Base-by-base conservation (phyloP, 2,797 vertebrate genomes). In the Melanotaenia parkinsoni region DNA sequence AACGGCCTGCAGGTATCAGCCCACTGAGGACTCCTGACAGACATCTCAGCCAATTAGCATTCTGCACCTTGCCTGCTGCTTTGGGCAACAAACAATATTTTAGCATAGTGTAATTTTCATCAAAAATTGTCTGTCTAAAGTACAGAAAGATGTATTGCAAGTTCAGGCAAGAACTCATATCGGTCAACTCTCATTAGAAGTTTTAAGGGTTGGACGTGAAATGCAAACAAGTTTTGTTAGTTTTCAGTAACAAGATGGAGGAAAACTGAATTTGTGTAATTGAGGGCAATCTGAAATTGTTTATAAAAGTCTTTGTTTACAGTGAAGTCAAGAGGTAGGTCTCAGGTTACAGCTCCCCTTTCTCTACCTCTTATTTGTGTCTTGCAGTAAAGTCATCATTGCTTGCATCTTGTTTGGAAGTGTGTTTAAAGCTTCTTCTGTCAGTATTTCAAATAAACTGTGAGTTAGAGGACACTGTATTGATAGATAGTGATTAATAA, bases 11-110 rank as follows among this genome's bases (percentile, higher is more conserved):
- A 83, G 88, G 68, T 69, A 64, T 67, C 56, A 47, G 71, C 51
- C 78, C 50, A 5, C 85, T 76, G 76, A 88, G 85, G 72, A 83
- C 68, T 85, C 76, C 75, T 87, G 86, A 88, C 85, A 91, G 81
- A 85, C 81, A 90, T 90, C 85, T 81, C 69, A 72, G 59, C 70
- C 74, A 81, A 89, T 93, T 92, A 89, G 77, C 78, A 90, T 90
- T 77, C 62, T 7, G 58, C 77, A 78, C 79, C 80, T 80, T 66
- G 70, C 65, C 64, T 69, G 43, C 64, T 45, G 84, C 90, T 89
- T 70, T 79, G 73, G 81, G 85, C 87, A 77, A 75, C 66, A 69
- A 79, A 86, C 51, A 32, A 61, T 66, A 76, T 81, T 88, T 81
- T 80, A 73, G 83, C 68, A 53, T 62, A 33, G 61, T 0, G 5